Percentiles rank a stretch among this genome's conserved stretches.
Conservation (phyloP, 2,113 vertebrate species). For the Phrynosoma blainvillii region DNA sequence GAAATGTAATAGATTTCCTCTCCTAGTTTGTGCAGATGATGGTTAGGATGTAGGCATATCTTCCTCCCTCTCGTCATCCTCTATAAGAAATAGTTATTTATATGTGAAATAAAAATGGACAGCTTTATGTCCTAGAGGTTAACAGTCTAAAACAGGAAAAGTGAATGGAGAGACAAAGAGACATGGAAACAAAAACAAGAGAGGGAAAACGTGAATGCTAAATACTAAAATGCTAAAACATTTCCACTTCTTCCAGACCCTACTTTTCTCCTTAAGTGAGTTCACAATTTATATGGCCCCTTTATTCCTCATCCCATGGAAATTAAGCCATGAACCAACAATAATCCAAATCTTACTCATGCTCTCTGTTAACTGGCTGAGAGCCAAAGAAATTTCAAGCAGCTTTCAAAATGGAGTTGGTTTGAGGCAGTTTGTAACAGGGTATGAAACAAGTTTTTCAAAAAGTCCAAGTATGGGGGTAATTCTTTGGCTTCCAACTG, state of each 20-base stretch:
- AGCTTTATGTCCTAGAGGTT: background rate
- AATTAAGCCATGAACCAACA: background rate
- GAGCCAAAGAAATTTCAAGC: background rate
- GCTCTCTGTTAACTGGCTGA: background rate
- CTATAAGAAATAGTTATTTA: constrained; percentile 10
- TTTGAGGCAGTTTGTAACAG: background rate
- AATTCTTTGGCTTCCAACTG: no score
- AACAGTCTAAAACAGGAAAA: background rate
- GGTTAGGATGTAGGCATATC: background rate
- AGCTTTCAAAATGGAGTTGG: background rate
- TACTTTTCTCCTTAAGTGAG: background rate
- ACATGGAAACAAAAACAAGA: background rate
- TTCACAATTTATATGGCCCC: background rate
- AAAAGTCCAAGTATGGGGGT: no score
- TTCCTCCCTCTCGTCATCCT: background rate
- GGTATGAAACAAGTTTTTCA: background rate
- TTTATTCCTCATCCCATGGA: background rate
- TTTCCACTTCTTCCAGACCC: background rate
- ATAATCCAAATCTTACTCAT: background rate
- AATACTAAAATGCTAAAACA: background rate
- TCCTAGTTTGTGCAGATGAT: background rate
- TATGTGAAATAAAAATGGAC: constrained; percentile 6
- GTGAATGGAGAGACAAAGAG: background rate
- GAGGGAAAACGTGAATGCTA: background rate
- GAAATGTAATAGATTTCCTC: background rate